Percentiles rank a stretch among this genome's conserved stretches.
Evolutionary conservation across 1,140 invertebrate species (phyloP).

Genomic region (Limonius californicus): DNA sequence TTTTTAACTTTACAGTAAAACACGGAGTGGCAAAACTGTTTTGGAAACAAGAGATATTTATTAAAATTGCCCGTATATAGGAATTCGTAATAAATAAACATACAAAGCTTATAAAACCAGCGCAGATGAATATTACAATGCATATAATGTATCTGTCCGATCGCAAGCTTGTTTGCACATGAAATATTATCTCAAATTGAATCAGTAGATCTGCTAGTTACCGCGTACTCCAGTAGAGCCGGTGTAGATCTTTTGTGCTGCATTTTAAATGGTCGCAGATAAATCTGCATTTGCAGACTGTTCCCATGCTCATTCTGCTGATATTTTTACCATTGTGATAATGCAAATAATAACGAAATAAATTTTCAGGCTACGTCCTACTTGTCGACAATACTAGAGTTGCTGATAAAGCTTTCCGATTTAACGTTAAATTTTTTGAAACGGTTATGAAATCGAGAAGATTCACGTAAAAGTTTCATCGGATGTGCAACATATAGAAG

Average conservation of each 20-base stretch:
- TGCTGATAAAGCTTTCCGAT: too few relatives aligned
- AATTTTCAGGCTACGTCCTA: too few relatives aligned
- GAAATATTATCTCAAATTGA: conserved; percentile 39
- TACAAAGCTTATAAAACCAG: neutral
- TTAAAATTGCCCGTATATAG: too few relatives aligned
- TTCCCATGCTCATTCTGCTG: neutral
- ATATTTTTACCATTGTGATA: neutral
- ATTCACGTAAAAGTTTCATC: too few relatives aligned
- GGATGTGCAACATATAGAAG: too few relatives aligned
- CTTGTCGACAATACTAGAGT: too few relatives aligned
- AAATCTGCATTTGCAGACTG: conserved; percentile 1
- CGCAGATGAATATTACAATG: conserved; percentile 28
- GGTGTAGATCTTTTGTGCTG: conserved; percentile 4
- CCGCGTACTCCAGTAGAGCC: conserved; percentile 5
- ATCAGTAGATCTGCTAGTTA: conserved; percentile 28
- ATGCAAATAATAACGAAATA: neutral
- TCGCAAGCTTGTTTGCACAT: conserved; percentile 32
- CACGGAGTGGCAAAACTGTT: too few relatives aligned
- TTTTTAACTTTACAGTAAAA: too few relatives aligned
- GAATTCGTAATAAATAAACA: too few relatives aligned
- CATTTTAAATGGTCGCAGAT: conserved; percentile 7
- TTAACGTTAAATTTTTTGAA: too few relatives aligned
- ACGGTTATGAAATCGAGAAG: too few relatives aligned
- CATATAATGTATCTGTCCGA: conserved; percentile 32
- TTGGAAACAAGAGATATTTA: too few relatives aligned